Conservation (phyloP, 2,888 invertebrate genomes). For the Hemicrepidius hirtus region DNA sequence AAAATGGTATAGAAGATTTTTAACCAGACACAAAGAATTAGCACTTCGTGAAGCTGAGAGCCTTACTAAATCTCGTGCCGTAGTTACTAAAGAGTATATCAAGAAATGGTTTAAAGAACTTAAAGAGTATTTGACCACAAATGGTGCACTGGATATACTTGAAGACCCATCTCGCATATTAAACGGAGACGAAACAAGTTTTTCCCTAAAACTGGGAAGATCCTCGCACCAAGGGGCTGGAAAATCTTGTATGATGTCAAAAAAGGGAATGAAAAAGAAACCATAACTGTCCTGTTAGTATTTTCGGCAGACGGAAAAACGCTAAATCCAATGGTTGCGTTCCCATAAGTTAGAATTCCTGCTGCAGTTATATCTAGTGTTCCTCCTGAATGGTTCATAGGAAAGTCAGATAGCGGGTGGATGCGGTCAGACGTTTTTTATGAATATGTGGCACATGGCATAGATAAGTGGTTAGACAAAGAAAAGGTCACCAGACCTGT, state of each 20-base stretch:
- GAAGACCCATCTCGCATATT: constrained; percentile 57
- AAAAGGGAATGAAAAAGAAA: constrained; percentile 59
- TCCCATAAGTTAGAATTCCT: constrained; percentile 54
- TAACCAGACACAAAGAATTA: constrained; percentile 60
- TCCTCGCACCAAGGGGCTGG: constrained; percentile 59
- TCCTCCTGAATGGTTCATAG: constrained; percentile 49
- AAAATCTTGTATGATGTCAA: constrained; percentile 58
- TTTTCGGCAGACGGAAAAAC: constrained; percentile 58
- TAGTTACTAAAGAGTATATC: constrained; percentile 58
- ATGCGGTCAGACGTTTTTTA: constrained; percentile 39
- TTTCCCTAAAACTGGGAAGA: constrained; percentile 60
- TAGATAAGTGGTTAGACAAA: constrained; percentile 30
- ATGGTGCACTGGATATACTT: constrained; percentile 49
- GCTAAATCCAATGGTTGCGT: constrained; percentile 58
- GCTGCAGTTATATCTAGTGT: constrained; percentile 59
- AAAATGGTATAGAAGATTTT: constrained; percentile 59
- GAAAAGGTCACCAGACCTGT: constrained; percentile 47
- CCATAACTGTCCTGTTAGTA: constrained; percentile 58
- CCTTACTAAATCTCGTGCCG: constrained; percentile 56
- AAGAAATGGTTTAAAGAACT: constrained; percentile 61
- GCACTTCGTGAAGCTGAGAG: constrained; percentile 55
- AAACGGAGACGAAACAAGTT: constrained; percentile 61
- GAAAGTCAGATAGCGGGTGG: constrained; percentile 40
- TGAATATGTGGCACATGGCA: constrained; percentile 37
- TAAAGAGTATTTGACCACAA: constrained; percentile 50